Evolutionary conservation across 2,888 invertebrate genomes (phyloP), one percentile per base, ranked within the genome.

Genomic region (Aproaerema taeniolella): DNA sequence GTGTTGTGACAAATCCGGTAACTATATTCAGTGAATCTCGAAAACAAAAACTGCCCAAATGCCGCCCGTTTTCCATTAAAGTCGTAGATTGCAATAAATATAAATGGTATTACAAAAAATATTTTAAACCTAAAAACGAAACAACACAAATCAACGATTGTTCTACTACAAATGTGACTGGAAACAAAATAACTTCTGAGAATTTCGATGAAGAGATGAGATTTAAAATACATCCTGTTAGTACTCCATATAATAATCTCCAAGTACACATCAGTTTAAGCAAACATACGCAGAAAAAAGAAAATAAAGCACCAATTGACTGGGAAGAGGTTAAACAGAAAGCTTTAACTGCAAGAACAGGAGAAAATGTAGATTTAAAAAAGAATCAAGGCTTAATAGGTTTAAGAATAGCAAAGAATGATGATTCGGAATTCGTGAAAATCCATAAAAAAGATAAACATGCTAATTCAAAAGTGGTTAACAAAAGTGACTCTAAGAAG

Each of bases 301-400:
- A n/a, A n/a, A n/a, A n/a, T n/a, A n/a, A n/a, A n/a, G n/a, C n/a
- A n/a, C n/a, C n/a, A n/a, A n/a, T n/a, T n/a, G n/a, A 9, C 49
- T 13, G 33, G 36, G 53, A 16, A 58, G n/a, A n/a, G n/a, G n/a
- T n/a, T n/a, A n/a, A n/a, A n/a, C n/a, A n/a, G n/a, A n/a, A n/a
- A n/a, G n/a, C n/a, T n/a, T n/a, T n/a, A n/a, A n/a, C n/a, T n/a
- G n/a, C n/a, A n/a, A n/a, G n/a, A n/a, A n/a, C n/a, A n/a, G n/a
- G n/a, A n/a, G n/a, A n/a, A n/a, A n/a, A n/a, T n/a, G 29, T 72
- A 8, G 58, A 72, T 49, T 55, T 63, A 9, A 68, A 65, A 46
- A 62, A 52, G 39, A 73, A 72, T 42, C 49, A 17, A 46, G 72
- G 73, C 11, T 52, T 70, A 15, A 38, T 72, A 13, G 73, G 72